Base-by-base conservation (phyloP, 1,140 invertebrate species). In the Drosophila equinoxialis region DNA sequence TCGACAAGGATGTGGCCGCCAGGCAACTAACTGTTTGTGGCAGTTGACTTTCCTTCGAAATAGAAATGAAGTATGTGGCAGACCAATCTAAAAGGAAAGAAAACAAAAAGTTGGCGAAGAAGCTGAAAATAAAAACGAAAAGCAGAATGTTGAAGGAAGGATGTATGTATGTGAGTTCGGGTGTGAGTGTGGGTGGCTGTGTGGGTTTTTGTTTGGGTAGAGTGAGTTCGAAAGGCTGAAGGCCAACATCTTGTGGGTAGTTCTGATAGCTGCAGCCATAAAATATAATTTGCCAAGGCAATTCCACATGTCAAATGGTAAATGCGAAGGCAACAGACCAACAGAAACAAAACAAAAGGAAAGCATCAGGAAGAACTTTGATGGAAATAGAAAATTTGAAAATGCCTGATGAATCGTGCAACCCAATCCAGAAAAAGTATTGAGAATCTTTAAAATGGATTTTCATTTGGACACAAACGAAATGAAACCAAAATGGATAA, bases 41-140 rank as follows among this genome's bases (percentile, higher is more conserved):
- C 82, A 86, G 78, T 79, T 81, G 75, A 79, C 69, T 71, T 81
- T 59, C 42, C 60, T 59, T 51, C 66, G 62, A 68, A 61, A 77
- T 77, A 80, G 64, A 69, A 68, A 72, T 84, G 70, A 85, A 84
- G 81, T 84, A 84, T 80, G 80, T 84, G 80, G 72, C 73, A 79
- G 57, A 51, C 45, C 45, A 51, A 23, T 51, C 45, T 51, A 23
- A 51, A 51, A 51, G 45, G 78, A 72, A 74, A 71, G 62, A 42
- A 69, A 64, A 58, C 60, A 65, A 54, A 65, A n/a, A 8, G 41
- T 55, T n/a, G 30, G 26, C 20, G 45, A 23, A 23, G 8, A 51
- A 51, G 45, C 45, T 51, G 45, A 51, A 51, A 51, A 51, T 26
- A 14, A 7, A 33, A 54, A 35, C 35, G 57, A 42, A 41, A 35